phyloP scores from a whole-genome alignment of 1,140 invertebrate species.

The Trypoxylus dichotomus region DNA sequence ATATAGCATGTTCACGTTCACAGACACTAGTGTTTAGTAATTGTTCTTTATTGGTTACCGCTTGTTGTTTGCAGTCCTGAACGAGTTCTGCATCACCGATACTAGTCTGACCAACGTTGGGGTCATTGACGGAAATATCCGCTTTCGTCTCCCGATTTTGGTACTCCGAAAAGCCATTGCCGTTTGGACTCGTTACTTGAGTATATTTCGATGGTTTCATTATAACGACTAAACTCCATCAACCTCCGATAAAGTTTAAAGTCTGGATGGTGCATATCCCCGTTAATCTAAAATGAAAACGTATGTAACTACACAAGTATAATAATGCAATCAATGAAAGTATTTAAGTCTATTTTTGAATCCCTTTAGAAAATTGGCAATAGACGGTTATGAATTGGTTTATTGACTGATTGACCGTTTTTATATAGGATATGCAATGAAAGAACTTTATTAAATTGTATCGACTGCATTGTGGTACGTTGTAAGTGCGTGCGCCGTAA shows the following conservation, averaged over 20 bases:
- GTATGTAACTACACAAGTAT: too few species aligned
- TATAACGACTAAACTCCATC: neutral
- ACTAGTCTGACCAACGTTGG: slow-evolving; percentile 38
- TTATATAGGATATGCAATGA: too few species aligned
- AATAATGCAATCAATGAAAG: too few species aligned
- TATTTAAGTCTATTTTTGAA: too few species aligned
- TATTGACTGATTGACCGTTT: too few species aligned
- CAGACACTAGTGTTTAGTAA: slow-evolving; percentile 42
- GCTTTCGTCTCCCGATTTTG: slow-evolving; percentile 42
- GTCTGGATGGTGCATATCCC: neutral
- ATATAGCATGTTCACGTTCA: slow-evolving; percentile 36
- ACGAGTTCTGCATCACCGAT: slow-evolving; percentile 37
- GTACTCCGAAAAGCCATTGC: slow-evolving; percentile 48
- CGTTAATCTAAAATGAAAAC: neutral
- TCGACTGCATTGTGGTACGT: too few species aligned
- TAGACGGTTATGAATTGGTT: too few species aligned
- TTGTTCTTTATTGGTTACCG: slow-evolving; percentile 44
- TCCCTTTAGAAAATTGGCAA: too few species aligned
- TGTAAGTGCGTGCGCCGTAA: too few species aligned
- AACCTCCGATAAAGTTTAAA: neutral
- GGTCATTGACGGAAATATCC: slow-evolving; percentile 38
- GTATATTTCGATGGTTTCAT: slow-evolving; percentile 51
- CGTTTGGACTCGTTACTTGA: slow-evolving; percentile 46
- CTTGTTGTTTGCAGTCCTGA: slow-evolving; percentile 38
- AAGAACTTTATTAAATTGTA: too few species aligned